These are phyloP conservation scores for Saguinus midas DNA, from an alignment of 2,113 vertebrate species.

Conservation along the genomic window DNA sequence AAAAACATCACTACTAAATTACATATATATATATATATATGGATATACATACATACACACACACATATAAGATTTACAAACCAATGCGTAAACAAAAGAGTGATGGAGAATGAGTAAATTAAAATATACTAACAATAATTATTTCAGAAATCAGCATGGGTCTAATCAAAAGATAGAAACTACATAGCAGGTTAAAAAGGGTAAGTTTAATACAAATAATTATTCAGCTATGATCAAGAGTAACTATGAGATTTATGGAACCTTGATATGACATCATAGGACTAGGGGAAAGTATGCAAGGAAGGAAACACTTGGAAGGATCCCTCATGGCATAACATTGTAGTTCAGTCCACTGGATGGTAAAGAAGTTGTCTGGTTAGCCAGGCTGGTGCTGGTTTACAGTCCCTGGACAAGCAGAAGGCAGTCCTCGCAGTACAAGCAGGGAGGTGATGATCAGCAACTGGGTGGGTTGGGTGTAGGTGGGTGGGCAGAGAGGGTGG, in stretches of 20 bases:
- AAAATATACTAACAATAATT: background rate
- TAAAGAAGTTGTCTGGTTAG: background rate
- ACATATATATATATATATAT: background rate
- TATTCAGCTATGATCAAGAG: background rate
- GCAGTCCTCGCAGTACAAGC: background rate
- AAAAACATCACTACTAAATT: background rate
- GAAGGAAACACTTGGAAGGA: background rate
- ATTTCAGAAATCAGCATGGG: background rate
- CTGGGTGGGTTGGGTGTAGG: background rate
- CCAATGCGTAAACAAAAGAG: background rate
- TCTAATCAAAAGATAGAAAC: background rate
- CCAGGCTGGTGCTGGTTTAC: background rate
- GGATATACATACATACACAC: background rate
- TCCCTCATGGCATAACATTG: background rate
- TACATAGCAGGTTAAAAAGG: background rate
- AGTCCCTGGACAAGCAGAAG: background rate
- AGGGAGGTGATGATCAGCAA: background rate
- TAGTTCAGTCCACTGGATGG: background rate
- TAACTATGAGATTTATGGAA: conserved; percentile 16
- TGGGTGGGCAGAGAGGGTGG: background rate
- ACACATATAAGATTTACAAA: background rate
- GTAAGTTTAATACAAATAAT: background rate
- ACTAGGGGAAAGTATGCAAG: background rate
- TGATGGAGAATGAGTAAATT: conserved; percentile 2
- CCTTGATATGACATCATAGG: background rate